Conservation (phyloP, 2,113 vertebrate species). For the Malurus alboscapulatus region DNA sequence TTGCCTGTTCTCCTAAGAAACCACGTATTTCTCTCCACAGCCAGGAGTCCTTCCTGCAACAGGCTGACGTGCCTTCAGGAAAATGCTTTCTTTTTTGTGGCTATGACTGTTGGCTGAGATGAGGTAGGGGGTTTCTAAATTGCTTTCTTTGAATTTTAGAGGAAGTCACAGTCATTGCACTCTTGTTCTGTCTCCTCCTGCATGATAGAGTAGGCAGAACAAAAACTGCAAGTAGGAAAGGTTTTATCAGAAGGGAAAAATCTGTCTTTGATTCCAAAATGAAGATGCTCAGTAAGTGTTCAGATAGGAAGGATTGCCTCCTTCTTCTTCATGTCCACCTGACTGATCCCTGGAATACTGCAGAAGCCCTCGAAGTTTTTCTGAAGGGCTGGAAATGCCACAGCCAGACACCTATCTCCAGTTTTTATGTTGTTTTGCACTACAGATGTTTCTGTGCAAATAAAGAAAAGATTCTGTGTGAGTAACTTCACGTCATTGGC, state of each 20-base stretch:
- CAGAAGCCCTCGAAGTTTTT: not conserved
- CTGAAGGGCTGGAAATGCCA: not conserved
- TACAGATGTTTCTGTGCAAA: not conserved
- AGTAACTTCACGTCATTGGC: not conserved
- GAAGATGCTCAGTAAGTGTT: not conserved
- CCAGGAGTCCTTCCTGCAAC: not conserved
- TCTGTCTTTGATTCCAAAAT: not conserved
- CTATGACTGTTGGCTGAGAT: not conserved
- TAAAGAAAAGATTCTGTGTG: not conserved
- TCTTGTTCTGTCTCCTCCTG: not conserved
- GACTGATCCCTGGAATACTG: not conserved
- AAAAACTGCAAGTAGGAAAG: not conserved
- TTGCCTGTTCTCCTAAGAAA: not conserved
- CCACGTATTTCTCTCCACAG: not conserved
- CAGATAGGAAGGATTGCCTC: not conserved
- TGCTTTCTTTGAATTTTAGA: not conserved
- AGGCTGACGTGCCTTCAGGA: not conserved
- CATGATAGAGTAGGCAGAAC: not conserved
- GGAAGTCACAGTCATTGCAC: not conserved
- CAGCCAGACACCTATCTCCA: not conserved
- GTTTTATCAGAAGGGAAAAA: not conserved
- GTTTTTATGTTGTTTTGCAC: not conserved
- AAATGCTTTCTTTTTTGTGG: not conserved
- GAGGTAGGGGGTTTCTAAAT: not conserved
- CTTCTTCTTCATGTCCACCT: not conserved